Percentiles rank a stretch among this genome's conserved stretches.
These are phyloP conservation scores for Elephantulus edwardii DNA, from an alignment of 2,113 vertebrate species.

Conservation along the genomic window DNA sequence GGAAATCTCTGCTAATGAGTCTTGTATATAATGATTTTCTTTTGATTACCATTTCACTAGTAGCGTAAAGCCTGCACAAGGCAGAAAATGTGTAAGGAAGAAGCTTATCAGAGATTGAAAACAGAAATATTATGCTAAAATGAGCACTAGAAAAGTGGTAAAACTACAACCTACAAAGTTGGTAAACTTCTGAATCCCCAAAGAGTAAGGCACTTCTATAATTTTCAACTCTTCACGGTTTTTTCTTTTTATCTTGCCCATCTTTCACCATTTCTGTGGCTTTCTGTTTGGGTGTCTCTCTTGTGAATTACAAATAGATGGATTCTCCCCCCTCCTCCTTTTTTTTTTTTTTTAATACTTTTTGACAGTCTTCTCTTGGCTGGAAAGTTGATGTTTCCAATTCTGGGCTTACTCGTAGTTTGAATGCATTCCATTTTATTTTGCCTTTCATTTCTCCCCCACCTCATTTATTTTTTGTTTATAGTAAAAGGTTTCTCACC, in stretches of 20 bases:
- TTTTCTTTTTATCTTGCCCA: not conserved
- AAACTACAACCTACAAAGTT: too few relatives aligned
- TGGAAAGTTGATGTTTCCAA: not conserved
- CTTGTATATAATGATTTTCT: not conserved
- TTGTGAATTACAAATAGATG: not conserved
- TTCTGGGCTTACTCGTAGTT: slow-evolving; percentile 28
- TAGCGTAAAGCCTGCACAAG: not conserved
- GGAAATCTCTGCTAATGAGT: not conserved
- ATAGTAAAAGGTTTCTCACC: not conserved
- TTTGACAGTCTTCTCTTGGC: slow-evolving; percentile 20
- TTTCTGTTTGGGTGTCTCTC: slow-evolving; percentile 16
- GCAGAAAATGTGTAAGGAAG: not conserved
- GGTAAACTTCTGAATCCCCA: too few relatives aligned
- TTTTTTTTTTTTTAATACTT: not conserved
- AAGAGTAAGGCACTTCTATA: too few relatives aligned
- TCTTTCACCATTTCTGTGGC: slow-evolving; percentile 13
- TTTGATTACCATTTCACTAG: not conserved
- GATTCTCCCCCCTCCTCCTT: not conserved
- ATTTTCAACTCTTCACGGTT: too few relatives aligned
- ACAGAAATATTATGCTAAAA: not conserved
- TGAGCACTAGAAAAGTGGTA: not conserved
- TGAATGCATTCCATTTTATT: slow-evolving; percentile 26
- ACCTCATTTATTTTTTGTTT: not conserved
- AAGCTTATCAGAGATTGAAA: not conserved
- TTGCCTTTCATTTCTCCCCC: not conserved